phyloP scores from a whole-genome alignment of 2,113 vertebrate species.

The Circaetus gallicus region DNA sequence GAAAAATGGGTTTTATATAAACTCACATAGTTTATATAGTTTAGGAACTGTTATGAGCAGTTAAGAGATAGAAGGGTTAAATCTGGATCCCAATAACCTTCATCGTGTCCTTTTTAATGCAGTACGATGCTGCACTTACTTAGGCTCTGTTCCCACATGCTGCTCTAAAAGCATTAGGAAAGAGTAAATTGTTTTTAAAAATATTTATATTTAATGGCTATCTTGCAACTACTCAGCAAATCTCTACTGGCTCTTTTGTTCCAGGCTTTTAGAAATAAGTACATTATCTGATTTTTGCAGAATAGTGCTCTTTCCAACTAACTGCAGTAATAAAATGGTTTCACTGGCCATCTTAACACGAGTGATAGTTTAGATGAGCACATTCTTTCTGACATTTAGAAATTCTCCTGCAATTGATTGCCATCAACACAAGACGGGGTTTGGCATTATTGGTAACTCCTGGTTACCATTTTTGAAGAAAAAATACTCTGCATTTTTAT shows the following conservation, averaged over 20 bases:
- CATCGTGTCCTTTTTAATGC: slow-evolving; percentile 24
- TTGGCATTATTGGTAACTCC: neutral
- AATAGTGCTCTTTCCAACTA: slow-evolving; percentile 6
- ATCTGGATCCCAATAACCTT: slow-evolving; percentile 11
- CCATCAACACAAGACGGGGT: neutral
- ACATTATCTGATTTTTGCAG: slow-evolving; percentile 47
- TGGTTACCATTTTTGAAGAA: neutral
- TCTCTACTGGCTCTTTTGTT: slow-evolving; percentile 39
- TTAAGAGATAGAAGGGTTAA: slow-evolving; percentile 9
- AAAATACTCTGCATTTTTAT: neutral
- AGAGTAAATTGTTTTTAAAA: slow-evolving; percentile 57
- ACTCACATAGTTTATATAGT: neutral
- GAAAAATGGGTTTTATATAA: neutral
- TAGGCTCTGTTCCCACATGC: neutral
- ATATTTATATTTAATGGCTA: slow-evolving; percentile 64
- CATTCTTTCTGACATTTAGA: neutral
- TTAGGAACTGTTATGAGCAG: neutral
- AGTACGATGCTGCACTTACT: slow-evolving; percentile 13
- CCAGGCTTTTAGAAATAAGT: slow-evolving; percentile 59
- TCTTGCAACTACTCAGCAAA: slow-evolving; percentile 57
- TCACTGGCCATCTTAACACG: neutral
- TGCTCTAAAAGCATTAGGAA: slow-evolving; percentile 61
- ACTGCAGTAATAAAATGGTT: slow-evolving; percentile 22
- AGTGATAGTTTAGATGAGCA: neutral
- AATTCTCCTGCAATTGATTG: neutral